Evolutionary conservation across 1,140 invertebrate species (phyloP), one percentile per base, ranked within the genome.

Genomic region (Apis cerana): DNA sequence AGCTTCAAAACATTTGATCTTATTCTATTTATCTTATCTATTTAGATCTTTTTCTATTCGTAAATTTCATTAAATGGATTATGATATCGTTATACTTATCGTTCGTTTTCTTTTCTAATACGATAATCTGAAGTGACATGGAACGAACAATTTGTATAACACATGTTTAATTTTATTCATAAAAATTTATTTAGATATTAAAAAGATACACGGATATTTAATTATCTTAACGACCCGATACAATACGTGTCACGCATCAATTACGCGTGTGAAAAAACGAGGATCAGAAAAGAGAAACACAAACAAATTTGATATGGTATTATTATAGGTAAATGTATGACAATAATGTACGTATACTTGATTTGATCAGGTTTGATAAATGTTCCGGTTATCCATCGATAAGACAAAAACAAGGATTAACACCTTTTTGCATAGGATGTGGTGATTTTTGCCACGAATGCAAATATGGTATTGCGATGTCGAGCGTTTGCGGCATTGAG

Each of bases 391-490:
- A 89, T 74, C 87, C 91, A 1, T 71, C 81, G n/a, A 85, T 90
- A 19, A 86, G 78, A 50, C 76, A 90, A 48, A 81, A 77, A 8
- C 75, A 80, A 50, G 75, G 80, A 10, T 23, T 84, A 56, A 81
- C 68, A 80, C 68, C 59, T 10, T n/a, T 75, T 52, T 92, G 92
- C 67, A 56, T 74, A 33, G 78, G 84, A 17, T 92, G 91, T 78
- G 89, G 82, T 21, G 78, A 88, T 9, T 68, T 88, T 0, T 93
- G 92, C 59, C 76, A 89, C 52, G 78, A 89, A 64, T 93, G 92
- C 74, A 78, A 88, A 50, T 92, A 85, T 33, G 92, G 92, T 72
- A 50, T 74, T 15, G 78, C 74, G 7, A 81, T 78, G 19, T 90
- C 91, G 11, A 33, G 48, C 19, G 62, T 75, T 52, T 93, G 92